Percentiles rank a stretch among this genome's conserved stretches.
phyloP scores from a whole-genome alignment of 2,113 vertebrate species.

The Dicrurus megarhynchus region DNA sequence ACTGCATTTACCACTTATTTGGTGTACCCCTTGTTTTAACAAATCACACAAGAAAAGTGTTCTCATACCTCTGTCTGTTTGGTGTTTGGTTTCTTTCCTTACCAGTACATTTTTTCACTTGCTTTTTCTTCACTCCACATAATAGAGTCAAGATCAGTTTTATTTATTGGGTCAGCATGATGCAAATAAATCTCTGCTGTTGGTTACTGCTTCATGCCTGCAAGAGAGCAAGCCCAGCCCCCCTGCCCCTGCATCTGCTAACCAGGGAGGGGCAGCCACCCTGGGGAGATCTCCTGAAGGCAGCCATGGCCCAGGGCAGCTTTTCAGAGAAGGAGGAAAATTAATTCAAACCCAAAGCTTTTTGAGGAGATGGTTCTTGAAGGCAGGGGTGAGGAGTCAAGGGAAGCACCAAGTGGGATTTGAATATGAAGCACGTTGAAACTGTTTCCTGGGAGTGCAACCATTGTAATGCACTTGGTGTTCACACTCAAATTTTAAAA shows the following conservation, averaged over 20 bases:
- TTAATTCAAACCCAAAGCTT: background rate
- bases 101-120: background rate
- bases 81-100: background rate
- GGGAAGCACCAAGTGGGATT: background rate
- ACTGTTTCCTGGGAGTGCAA: background rate
- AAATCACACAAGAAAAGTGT: background rate
- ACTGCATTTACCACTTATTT: background rate
- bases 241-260: background rate
- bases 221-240: background rate
- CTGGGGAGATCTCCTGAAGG: background rate
- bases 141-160: background rate
- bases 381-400: background rate
- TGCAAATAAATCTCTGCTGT: background rate
- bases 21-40: background rate
- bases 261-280: background rate
- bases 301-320: background rate
- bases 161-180: background rate
- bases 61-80: background rate
- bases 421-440: accelerated
- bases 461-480: background rate
- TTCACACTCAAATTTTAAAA: background rate
- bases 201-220: background rate
- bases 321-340: background rate
- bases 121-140: background rate
- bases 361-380: background rate